Conservation (phyloP, 2,113 vertebrate species). For the Bubo blakistoni region DNA sequence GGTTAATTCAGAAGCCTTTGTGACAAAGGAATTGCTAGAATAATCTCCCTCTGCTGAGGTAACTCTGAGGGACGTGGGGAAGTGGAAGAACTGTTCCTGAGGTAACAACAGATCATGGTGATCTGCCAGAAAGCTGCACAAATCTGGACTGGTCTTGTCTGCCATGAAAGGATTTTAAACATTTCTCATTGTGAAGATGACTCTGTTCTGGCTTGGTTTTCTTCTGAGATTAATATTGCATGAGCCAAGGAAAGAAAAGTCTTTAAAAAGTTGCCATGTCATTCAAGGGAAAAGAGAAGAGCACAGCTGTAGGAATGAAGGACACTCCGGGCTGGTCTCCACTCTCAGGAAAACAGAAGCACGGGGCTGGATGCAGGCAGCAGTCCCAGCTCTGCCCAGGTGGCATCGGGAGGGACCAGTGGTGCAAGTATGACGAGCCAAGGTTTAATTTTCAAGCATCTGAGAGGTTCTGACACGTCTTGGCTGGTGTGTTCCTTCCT, state of each 20-base stretch:
- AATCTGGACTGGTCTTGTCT: background rate
- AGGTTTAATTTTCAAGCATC: background rate
- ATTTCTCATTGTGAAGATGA: background rate
- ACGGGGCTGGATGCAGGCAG: background rate
- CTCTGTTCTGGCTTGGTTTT: constrained; percentile 10
- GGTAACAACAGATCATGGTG: background rate
- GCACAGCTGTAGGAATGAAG: background rate
- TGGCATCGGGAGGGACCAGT: rapidly evolving
- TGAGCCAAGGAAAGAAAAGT: constrained; percentile 19
- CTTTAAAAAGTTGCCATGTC: constrained; percentile 16
- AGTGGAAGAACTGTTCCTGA: background rate
- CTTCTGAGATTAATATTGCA: constrained; percentile 22
- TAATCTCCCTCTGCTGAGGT: background rate
- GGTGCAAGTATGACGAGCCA: background rate
- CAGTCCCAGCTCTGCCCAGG: background rate
- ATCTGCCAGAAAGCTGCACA: background rate
- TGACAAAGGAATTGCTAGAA: background rate
- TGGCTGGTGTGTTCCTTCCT: background rate
- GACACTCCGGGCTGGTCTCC: background rate
- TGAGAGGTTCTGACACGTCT: background rate
- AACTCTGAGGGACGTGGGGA: rapidly evolving
- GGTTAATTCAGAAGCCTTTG: background rate
- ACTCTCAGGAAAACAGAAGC: background rate
- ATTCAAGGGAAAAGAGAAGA: background rate
- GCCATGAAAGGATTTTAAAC: background rate